A percentile compares a stretch with the other conserved stretches of the same genome.
phyloP scores from a whole-genome alignment of 2,797 vertebrate species.

The Chaetophractus vellerosus region DNA sequence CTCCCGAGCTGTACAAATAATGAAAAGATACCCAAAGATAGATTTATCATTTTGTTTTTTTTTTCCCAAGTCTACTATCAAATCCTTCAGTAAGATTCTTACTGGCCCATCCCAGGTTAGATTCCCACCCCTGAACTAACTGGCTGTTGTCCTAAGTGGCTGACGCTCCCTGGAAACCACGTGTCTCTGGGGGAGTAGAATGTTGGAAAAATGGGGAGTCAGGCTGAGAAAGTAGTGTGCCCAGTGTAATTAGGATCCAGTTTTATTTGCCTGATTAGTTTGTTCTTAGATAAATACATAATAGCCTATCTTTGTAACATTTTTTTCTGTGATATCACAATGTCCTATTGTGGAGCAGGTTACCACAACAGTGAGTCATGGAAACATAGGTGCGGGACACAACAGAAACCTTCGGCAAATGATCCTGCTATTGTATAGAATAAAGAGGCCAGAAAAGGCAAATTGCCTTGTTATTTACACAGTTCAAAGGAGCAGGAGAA shows the following conservation, averaged over 20 bases:
- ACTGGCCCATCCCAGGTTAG: background rate
- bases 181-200: background rate
- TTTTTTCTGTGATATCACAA: background rate
- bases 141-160: background rate
- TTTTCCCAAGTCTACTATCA: background rate
- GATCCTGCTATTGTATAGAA: too few species aligned
- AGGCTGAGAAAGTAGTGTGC: background rate
- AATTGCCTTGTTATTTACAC: too few species aligned
- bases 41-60: background rate
- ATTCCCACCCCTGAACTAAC: background rate
- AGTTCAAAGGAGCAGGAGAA: too few species aligned
- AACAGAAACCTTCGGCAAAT: too few species aligned
- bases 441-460: too few species aligned
- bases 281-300: background rate
- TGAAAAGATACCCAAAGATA: too few species aligned
- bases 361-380: too few species aligned
- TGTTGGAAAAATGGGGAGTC: background rate
- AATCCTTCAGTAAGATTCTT: background rate
- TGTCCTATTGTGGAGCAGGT: background rate
- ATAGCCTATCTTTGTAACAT: background rate
- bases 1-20: background rate
- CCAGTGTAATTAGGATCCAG: background rate
- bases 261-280: slow-evolving; percentile 52
- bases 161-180: background rate
- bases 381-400: too few species aligned